Base-by-base conservation (phyloP, 2,888 invertebrate genomes). In the Hirtodrosophila histrioides region DNA sequence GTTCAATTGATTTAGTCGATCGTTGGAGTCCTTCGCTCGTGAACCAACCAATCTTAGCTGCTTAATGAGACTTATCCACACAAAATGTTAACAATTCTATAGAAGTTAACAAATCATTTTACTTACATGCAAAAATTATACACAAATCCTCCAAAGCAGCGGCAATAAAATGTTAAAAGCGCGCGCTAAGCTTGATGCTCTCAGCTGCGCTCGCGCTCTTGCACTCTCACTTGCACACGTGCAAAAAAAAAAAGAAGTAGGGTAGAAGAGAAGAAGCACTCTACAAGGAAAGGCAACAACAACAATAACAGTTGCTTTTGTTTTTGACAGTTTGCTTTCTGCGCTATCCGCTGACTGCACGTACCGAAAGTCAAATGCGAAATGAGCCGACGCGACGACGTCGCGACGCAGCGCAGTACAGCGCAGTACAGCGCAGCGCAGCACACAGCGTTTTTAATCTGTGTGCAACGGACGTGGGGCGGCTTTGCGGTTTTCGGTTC, bases 341-440 rank as follows among this genome's bases (percentile, higher is more conserved):
- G 61, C 70, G 54, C 48, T 51, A 55, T 61, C 44, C 61, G 78
- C 63, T 46, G 64, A 78, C 84, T 86, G 75, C 73, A 79, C 86
- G 78, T 77, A 73, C 78, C 87, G 76, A 86, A 80, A 80, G 86
- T 79, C 82, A 78, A 88, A 86, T 82, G 84, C 82, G 77, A 88
- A 88, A 79, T 89, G 88, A 87, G 55, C 23, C 48, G 54, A 53
- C 56, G 49, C 37, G 44, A 41, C 48, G 53, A 11, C 55, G 63
- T 48, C 33, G 55, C 51, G 60, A 58, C 58, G 67, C 81, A 75
- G 56, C 64, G 50, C 58, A 48, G 62, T 63, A 45, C 50, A 71
- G 63, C 50, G 45, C 65, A 62, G 31, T 8, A 8, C 27, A 27
- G n/a, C n/a, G n/a, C 50, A 71, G 63, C 50, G 45, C 65, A 62